Base-by-base conservation (phyloP, 2,113 vertebrate genomes). In the Sorex fumeus region DNA sequence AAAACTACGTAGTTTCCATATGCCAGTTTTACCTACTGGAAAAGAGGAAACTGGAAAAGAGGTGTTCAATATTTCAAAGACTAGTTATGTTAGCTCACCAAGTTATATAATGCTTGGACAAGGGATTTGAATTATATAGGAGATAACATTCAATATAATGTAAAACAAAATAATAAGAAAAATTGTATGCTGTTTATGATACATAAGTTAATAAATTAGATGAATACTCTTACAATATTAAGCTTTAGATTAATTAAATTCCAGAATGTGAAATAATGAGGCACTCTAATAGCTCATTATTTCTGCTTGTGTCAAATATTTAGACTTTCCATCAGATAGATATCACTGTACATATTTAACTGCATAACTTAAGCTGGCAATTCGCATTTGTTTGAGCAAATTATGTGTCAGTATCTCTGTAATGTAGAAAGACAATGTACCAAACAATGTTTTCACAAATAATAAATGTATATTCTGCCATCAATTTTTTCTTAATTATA, bases 321-420 rank as follows among this genome's bases (percentile, higher is more conserved):
- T 53, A 82, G 50, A 78, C 15, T 85, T 74, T 91, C 57, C 53
- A 62, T 82, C 8, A 67, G 36, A 74, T n/a, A 83, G 11, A 36
- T 34, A 78, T 72, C 4, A 70, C 13, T 16, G 74, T 18, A 45
- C 32, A 53, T 78, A 87, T 69, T 84, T 90, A 83, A 90, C 45
- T 84, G 47, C 23, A 90, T 75, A 53, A 79, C 10, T 90, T 66
- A 62, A 78, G 27, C 9, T 81, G 28, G 6, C 28, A 79, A 90
- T 87, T 87, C 69, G 19, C 34, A 87, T 40, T 62, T 94, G 40
- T 25, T 28, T 16, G 79, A 62, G 66, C 32, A 83, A 86, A 84
- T 75, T 79, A 87, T 66, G 50, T 23, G 50, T 23, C 84, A 4
- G 60, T 88, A 90, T 57, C 30, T 71, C 15, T n/a, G 27, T 1